Evolutionary conservation across 2,888 invertebrate genomes (phyloP), one percentile per base, ranked within the genome.

Genomic region (Harpagoxenus sublaevis): DNA sequence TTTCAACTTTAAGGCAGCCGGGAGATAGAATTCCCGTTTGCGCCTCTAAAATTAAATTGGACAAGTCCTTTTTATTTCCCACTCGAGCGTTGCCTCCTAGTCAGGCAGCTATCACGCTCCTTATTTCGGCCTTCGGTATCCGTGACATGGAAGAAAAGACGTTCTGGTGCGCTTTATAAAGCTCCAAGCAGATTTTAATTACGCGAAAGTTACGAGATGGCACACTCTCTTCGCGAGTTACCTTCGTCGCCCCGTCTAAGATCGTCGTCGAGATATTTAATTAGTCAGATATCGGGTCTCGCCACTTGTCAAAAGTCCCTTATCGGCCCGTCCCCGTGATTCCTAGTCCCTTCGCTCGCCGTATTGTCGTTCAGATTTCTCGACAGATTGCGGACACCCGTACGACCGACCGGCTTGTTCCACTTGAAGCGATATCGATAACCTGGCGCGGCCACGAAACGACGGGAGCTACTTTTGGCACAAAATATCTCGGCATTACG

Each of bases 301-400:
- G 48, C 23, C 53, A 66, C 77, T 81, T 77, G 75, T 86, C 81
- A 23, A 68, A 62, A 65, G 82, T 83, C 83, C 39, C 55, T 73
- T 77, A 78, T 83, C 86, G 53, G 45, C 63, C 78, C 45, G 70
- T 83, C 84, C 55, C 66, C 55, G 65, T 84, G 83, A 77, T 77
- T 85, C 68, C 39, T 1, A 73, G 70, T 35, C 65, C 66, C 75
- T 84, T 82, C 62, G 73, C 42, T 6, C 31, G 55, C 31, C 55
- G 39, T 60, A 48, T 48, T 62, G 75, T 74, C 60, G 74, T 74
- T 74, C 82, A 66, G 53, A 53, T 53, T 83, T 75, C 74, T 57
- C 84, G 88, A 86, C 83, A 88, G 88, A 88, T 88, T 79, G 71
- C 79, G 55, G 55, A 70, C 70, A 57, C 45, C 62, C 48, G 62